Evolutionary conservation across 2,888 invertebrate species (phyloP).

Genomic region (Drosophila barbarae): DNA sequence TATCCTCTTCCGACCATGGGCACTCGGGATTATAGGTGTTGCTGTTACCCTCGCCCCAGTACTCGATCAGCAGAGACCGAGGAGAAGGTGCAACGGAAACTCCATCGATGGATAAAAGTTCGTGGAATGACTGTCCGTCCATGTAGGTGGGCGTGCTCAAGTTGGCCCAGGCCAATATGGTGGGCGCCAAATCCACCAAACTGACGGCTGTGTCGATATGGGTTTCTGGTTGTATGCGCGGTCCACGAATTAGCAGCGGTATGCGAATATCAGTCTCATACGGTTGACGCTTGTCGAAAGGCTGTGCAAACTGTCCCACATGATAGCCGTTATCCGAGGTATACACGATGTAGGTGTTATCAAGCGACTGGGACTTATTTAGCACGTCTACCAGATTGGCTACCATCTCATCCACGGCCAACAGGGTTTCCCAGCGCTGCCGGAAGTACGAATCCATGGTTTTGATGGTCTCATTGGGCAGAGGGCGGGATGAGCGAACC

Average conservation of each 20-base stretch:
- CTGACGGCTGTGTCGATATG: slow-evolving; percentile 83
- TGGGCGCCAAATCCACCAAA: slow-evolving; percentile 91
- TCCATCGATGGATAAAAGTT: slow-evolving; percentile 58
- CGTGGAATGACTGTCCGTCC: slow-evolving; percentile 84
- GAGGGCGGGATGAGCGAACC: slow-evolving; percentile 82
- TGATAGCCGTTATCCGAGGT: slow-evolving; percentile 96
- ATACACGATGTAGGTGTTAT: slow-evolving; percentile 90
- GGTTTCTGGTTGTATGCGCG: slow-evolving; percentile 81
- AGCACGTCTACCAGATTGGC: slow-evolving; percentile 83
- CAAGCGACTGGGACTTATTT: slow-evolving; percentile 81
- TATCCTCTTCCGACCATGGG: slow-evolving; percentile 81
- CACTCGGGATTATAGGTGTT: slow-evolving; percentile 83
- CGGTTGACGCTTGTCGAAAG: slow-evolving; percentile 93
- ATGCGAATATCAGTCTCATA: slow-evolving; percentile 94
- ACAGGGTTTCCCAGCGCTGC: slow-evolving; percentile 88
- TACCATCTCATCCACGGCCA: slow-evolving; percentile 93
- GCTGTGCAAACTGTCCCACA: slow-evolving; percentile 92
- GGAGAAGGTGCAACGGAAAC: not conserved
- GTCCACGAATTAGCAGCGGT: slow-evolving; percentile 88
- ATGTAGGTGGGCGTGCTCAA: slow-evolving; percentile 81
- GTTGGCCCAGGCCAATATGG: slow-evolving; percentile 87
- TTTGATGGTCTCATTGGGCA: slow-evolving; percentile 82
- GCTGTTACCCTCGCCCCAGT: slow-evolving; percentile 87
- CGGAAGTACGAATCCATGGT: slow-evolving; percentile 86
- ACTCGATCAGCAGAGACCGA: slow-evolving; percentile 85